Base-by-base conservation (phyloP, 2,113 vertebrate genomes). In the Kryptolebias marmoratus region DNA sequence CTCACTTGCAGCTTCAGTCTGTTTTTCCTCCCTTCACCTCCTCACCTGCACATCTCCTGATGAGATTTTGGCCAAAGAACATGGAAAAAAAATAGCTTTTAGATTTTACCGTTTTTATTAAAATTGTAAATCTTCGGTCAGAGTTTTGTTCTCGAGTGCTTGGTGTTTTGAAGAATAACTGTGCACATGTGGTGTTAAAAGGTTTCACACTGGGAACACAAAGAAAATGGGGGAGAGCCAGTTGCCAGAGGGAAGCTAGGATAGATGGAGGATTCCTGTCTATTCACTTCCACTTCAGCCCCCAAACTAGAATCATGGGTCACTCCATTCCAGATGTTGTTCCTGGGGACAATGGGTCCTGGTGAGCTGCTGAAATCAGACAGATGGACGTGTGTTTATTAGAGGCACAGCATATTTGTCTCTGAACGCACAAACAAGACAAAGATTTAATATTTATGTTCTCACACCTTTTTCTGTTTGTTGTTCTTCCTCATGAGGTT, bases 321-420 rank as follows among this genome's bases (percentile, higher is more conserved):
- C 80, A 85, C 83, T 72, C 59, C 16, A 64, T 89, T 93, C 90
- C 92, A 94, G 90, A 93, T 94, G 92, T 94, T 89, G 62, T 48
- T 81, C 54, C 53, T 52, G 44, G 36, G 64, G 77, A 31, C 61
- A 48, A 72, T 83, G 64, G 47, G 49, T 71, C 60, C 31, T 59
- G 47, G 59, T 66, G 64, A 50, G 16, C 36, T 65, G 59, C 65
- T 66, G 69, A 77, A 76, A 61, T 54, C 16, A 49, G 55, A 80
- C 68, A 79, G 48, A 77, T 71, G 61, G 36, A 71, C 70, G 66
- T 55, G 2, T 68, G 64, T 62, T 68, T 77, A 67, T 58, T 75
- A 81, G 83, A 87, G 83, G 6, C 39, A 59, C 47, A 82, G 55
- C 59, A 85, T 55, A 79, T 79, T 75, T 82, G 64, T 63, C 11